Evolutionary conservation across 2,113 vertebrate species (phyloP).

Genomic region (Nibea albiflora): DNA sequence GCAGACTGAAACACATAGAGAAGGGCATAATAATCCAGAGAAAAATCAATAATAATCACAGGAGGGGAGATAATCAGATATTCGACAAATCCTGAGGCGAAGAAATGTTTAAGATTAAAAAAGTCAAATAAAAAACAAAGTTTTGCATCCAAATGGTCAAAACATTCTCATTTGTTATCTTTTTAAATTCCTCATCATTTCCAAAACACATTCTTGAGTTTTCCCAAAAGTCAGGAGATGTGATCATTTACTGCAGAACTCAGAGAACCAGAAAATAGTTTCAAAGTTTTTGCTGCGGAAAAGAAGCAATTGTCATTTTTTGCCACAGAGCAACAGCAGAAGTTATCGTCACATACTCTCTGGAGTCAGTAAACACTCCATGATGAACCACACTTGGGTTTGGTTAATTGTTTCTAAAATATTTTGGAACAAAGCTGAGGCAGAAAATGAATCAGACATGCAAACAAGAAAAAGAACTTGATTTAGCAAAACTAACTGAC

Average conservation of each 20-base stretch:
- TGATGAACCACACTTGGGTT: not conserved
- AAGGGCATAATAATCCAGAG: conserved; percentile 4
- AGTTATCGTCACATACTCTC: not conserved
- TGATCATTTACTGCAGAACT: conserved; percentile 4
- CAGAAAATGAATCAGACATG: conserved; percentile 29
- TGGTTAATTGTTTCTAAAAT: not conserved
- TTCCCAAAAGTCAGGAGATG: not conserved
- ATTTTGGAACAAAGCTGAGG: not conserved
- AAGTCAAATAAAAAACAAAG: not conserved
- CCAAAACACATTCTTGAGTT: not conserved
- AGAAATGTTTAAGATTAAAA: not conserved
- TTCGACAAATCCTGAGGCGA: not conserved
- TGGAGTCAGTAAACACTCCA: not conserved
- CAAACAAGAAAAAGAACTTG: conserved; percentile 17
- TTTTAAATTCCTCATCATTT: conserved; percentile 6
- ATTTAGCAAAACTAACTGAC: conserved; percentile 23
- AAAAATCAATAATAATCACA: conserved; percentile 1
- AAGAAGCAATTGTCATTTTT: not conserved
- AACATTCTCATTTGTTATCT: not conserved
- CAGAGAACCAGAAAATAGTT: not conserved
- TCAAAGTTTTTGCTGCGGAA: not conserved
- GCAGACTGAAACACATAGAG: not conserved
- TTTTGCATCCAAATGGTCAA: not conserved
- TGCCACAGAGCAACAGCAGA: not conserved
- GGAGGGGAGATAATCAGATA: not conserved